Conservation (phyloP, 2,888 invertebrate genomes). For the Lycophotia porphyrea region DNA sequence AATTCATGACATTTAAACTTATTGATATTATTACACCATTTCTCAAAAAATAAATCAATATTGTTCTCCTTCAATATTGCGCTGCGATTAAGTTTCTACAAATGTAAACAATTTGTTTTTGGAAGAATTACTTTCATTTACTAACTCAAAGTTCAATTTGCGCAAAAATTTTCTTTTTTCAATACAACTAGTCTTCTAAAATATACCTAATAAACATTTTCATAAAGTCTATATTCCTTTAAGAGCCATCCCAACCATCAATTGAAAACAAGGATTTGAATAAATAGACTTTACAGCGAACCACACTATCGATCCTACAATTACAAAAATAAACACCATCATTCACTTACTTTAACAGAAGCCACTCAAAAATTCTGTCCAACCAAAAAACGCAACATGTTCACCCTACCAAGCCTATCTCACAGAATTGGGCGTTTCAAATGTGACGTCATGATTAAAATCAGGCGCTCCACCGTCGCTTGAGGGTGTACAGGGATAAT, state of each 20-base stretch:
- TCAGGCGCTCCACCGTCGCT: slow-evolving; percentile 55
- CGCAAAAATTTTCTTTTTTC: background rate
- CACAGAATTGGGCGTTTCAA: slow-evolving; percentile 56
- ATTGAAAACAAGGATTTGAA: background rate
- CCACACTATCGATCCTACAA: background rate
- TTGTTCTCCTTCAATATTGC: background rate
- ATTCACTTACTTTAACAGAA: background rate
- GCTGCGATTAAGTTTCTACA: background rate
- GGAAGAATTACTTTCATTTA: background rate
- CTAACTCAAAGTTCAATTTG: background rate
- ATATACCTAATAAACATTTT: background rate
- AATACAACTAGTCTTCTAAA: background rate
- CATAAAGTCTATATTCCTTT: background rate
- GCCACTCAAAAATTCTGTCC: background rate
- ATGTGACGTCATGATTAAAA: slow-evolving; percentile 71
- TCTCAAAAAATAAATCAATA: background rate
- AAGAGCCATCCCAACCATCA: background rate
- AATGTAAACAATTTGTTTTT: background rate
- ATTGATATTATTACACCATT: background rate
- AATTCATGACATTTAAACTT: background rate
- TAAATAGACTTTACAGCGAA: background rate
- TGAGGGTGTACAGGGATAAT: slow-evolving; percentile 55
- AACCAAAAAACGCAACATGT: slow-evolving; percentile 13
- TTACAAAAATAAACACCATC: background rate
- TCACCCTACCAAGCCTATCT: slow-evolving; percentile 55